Conservation (phyloP, 2,797 vertebrate genomes). For the Distichodus sexfasciatus region DNA sequence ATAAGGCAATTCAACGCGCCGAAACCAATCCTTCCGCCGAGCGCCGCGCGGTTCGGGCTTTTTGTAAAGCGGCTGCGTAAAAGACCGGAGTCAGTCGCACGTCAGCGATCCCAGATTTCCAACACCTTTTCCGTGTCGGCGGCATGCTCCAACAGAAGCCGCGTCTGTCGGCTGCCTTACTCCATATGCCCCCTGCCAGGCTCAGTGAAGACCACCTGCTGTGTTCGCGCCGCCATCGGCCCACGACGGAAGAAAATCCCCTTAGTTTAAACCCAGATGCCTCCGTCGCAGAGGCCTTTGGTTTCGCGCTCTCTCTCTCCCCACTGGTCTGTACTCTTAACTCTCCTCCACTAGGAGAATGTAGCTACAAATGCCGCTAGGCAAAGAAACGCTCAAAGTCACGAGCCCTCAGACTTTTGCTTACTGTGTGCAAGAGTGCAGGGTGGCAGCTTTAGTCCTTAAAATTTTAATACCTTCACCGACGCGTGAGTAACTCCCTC, state of each 20-base stretch:
- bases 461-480: too few species aligned
- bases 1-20: too few species aligned
- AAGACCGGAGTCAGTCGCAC: neutral
- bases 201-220: conserved; percentile 3
- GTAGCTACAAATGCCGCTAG: neutral
- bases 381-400: neutral
- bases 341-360: neutral
- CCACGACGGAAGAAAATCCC: neutral
- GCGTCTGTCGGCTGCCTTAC: neutral
- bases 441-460: too few species aligned
- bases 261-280: neutral
- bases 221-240: neutral
- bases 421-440: too few species aligned
- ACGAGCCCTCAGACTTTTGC: neutral
- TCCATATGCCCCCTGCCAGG: conserved; percentile 14
- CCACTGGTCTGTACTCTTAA: neutral
- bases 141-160: neutral
- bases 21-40: neutral
- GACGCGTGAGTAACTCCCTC: neutral
- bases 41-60: too few species aligned
- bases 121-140: neutral
- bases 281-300: neutral
- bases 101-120: conserved; percentile 3
- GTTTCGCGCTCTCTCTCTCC: too few species aligned
- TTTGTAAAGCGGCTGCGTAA: neutral